These are phyloP conservation scores for Salvator merianae DNA, from an alignment of 2,113 vertebrate genomes.

Conservation along the genomic window DNA sequence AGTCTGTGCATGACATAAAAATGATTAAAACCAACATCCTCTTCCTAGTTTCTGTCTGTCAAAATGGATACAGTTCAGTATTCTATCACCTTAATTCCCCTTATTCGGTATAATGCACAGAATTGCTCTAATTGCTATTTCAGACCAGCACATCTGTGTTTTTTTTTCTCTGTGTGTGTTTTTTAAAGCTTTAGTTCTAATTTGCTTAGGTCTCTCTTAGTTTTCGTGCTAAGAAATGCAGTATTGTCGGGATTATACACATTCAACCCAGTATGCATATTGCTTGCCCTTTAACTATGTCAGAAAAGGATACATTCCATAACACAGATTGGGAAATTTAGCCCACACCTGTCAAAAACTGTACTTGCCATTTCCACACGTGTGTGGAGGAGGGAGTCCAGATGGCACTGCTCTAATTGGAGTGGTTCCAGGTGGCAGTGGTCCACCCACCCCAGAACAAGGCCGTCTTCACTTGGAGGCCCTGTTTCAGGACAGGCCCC, in stretches of 20 bases:
- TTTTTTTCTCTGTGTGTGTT: no score
- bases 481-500: no score
- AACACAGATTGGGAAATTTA: no score
- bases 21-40: neutral
- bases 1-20: constrained; percentile 34
- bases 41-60: no score
- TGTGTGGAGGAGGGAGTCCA: no score
- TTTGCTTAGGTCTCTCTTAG: neutral
- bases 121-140: neutral
- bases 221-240: neutral
- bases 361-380: no score
- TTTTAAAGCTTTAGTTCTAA: neutral
- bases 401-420: no score
- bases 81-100: neutral
- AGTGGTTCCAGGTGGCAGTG: no score
- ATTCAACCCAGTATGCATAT: neutral
- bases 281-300: neutral
- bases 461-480: no score
- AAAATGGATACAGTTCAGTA: neutral
- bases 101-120: neutral
- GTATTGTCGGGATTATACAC: neutral
- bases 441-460: no score
- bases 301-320: neutral
- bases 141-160: neutral
- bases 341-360: no score